phyloP scores from a whole-genome alignment of 2,888 invertebrate species.

The Spodoptera picta region DNA sequence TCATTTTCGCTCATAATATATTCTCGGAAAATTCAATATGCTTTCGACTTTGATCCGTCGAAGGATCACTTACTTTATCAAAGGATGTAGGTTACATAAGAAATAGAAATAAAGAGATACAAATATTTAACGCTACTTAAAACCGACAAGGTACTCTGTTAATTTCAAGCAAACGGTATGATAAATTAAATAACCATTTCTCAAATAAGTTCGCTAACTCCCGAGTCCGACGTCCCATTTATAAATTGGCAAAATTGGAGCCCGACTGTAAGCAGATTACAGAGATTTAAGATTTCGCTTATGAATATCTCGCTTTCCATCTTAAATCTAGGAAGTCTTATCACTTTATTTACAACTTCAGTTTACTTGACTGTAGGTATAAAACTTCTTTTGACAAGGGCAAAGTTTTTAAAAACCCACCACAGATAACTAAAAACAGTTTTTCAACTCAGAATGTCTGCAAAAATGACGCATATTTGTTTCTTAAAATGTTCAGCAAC shows the following conservation, averaged over 20 bases:
- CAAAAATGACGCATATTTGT: conserved; percentile 23
- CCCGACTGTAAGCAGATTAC: too few relatives aligned
- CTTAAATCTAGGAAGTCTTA: neutral
- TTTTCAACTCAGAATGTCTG: conserved; percentile 1
- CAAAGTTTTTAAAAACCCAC: conserved; percentile 14
- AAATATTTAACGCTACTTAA: too few relatives aligned
- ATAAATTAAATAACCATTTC: too few relatives aligned
- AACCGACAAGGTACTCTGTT: too few relatives aligned
- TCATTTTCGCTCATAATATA: conserved; percentile 27
- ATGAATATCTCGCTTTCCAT: neutral
- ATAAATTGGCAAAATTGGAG: neutral
- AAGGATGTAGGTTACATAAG: too few relatives aligned
- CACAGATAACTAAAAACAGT: conserved; percentile 10
- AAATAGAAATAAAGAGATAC: neutral
- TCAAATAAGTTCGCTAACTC: too few relatives aligned
- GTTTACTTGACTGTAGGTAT: neutral
- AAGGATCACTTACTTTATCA: too few relatives aligned
- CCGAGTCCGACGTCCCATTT: too few relatives aligned
- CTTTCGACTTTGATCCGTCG: too few relatives aligned
- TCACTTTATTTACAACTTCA: conserved; percentile 4
- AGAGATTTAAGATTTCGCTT: neutral
- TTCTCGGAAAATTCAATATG: conserved; percentile 7
- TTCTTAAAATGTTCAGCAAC: conserved; percentile 27
- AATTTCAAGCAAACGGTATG: too few relatives aligned
- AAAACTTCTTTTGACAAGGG: conserved; percentile 7